Evolutionary conservation across 2,888 invertebrate species (phyloP), one percentile per base, ranked within the genome.

Genomic region (Rhagium mordax): DNA sequence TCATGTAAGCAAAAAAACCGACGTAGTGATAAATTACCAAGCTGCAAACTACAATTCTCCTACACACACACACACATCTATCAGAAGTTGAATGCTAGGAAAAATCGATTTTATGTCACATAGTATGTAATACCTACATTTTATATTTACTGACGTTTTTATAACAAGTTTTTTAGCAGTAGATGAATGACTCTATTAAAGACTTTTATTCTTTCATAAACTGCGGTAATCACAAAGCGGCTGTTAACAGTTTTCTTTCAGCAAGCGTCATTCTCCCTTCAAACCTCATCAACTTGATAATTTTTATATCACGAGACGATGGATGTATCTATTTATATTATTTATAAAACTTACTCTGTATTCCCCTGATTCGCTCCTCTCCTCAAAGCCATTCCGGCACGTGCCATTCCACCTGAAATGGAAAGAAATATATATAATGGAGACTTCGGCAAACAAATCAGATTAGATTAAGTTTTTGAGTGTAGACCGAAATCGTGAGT

Each of bases 341-440:
- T 20, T 8, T 16, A 5, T 18, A 2, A 51, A 16, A 92, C 93
- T 93, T 88, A 93, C 93, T 93, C 93, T 86, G 93, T 81, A 84
- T 86, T 91, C 89, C 92, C 92, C 89, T 93, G 92, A 90, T 92
- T 93, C 89, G 92, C 91, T 86, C 91, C 91, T 90, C 92, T 92
- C 89, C 93, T 93, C 89, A 93, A 91, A 81, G 88, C 88, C 91
- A 93, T 93, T 87, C 93, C 93, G 90, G 93, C 92, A 89, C 92
- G 92, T 89, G 93, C 93, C 93, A 93, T 93, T 90, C 91, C 91
- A 91, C 90, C 87, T 87, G 82, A 60, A 86, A 86, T 72, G 82
- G n/a, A 83, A 74, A 83, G 2, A 59, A 53, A 53, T 2, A 53
- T 13, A 53, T 53, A n/a, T 21, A 24, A n/a, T n/a, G 0, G 13